Conservation (phyloP, 2,888 invertebrate genomes). For the Auanema sp. region DNA sequence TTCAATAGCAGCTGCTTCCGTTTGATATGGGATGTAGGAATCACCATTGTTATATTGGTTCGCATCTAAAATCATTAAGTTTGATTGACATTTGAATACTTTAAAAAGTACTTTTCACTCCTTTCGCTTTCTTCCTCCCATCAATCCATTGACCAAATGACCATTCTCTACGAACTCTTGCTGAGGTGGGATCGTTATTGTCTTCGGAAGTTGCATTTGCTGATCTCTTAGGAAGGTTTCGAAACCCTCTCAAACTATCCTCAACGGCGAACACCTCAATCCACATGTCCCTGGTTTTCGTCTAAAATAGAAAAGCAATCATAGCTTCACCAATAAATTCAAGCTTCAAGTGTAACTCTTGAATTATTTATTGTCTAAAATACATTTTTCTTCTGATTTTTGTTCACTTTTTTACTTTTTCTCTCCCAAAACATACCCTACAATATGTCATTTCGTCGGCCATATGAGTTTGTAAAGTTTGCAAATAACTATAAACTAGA, state of each 20-base stretch:
- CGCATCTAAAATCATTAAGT: constrained; percentile 9
- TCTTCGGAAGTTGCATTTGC: constrained; percentile 19
- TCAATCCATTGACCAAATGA: constrained; percentile 43
- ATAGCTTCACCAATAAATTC: background rate
- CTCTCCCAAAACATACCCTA: constrained; percentile 37
- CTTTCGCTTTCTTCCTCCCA: constrained; percentile 21
- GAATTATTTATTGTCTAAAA: background rate
- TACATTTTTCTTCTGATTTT: background rate
- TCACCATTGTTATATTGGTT: constrained; percentile 17
- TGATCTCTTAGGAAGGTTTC: constrained; percentile 31
- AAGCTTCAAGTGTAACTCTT: constrained; percentile 14
- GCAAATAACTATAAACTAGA: constrained; percentile 61
- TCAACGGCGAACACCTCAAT: constrained; percentile 42
- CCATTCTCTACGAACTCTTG: constrained; percentile 35
- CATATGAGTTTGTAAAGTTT: constrained; percentile 59
- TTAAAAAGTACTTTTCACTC: no score
- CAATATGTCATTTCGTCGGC: constrained; percentile 60
- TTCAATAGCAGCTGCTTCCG: constrained; percentile 28
- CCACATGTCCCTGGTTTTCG: constrained; percentile 42
- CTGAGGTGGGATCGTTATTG: constrained; percentile 2
- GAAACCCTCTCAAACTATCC: constrained; percentile 19
- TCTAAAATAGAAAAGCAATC: constrained; percentile 18
- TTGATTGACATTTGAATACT: background rate
- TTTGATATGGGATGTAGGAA: constrained; percentile 13
- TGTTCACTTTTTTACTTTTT: background rate